These are phyloP conservation scores for Tringa solitaria DNA, from an alignment of 2,113 vertebrate genomes.

Conservation along the genomic window DNA sequence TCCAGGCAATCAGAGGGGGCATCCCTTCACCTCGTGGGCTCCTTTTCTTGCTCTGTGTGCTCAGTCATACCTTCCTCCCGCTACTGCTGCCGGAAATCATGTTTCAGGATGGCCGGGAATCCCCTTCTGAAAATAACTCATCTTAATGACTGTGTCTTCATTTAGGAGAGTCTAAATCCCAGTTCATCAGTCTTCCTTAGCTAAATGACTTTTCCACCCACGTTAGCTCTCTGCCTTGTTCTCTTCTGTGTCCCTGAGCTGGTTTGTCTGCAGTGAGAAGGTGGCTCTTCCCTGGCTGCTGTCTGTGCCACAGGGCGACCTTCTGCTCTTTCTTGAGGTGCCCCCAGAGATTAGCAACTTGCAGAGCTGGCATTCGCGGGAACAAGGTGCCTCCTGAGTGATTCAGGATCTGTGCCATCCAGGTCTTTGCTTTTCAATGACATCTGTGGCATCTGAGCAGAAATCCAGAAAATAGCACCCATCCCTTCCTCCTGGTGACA, in stretches of 20 bases:
- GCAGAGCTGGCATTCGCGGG: accelerated
- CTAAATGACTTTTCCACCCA: not conserved
- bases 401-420: not conserved
- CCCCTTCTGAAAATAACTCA: not conserved
- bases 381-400: not conserved
- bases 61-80: not conserved
- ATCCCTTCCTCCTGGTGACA: not conserved
- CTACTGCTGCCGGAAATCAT: not conserved
- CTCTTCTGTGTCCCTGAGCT: not conserved
- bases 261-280: not conserved
- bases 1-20: not conserved
- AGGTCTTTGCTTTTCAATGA: not conserved
- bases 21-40: not conserved
- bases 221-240: accelerated
- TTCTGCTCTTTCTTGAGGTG: not conserved
- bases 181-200: not conserved
- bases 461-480: not conserved
- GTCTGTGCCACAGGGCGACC: not conserved
- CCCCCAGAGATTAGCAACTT: accelerated
- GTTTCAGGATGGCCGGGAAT: not conserved
- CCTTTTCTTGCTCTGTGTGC: not conserved
- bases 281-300: not conserved
- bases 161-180: not conserved
- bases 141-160: not conserved
- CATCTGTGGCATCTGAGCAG: not conserved